Evolutionary conservation across 2,888 invertebrate genomes (phyloP), one percentile per base, ranked within the genome.

Genomic region (Drosophila robusta): DNA sequence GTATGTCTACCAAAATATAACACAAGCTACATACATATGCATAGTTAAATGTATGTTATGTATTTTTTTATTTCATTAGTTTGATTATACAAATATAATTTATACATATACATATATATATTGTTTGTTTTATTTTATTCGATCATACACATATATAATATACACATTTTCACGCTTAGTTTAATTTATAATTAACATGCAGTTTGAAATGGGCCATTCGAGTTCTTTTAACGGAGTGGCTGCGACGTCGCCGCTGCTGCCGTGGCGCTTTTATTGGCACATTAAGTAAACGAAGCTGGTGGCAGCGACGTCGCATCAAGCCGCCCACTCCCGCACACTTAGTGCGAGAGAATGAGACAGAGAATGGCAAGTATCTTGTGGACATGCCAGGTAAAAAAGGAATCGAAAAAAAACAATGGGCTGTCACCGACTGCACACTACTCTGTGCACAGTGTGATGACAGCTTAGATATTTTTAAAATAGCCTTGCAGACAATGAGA

Each of bases 221-320:
- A 36, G 24, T 16, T 65, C 66, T 60, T 34, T 54, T 66, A 62
- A 69, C 75, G 64, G 34, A 34, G 34, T 42, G 55, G 54, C 18
- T 57, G 56, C 55, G 67, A 54, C 36, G 50, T 61, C 42, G 66
- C 50, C 36, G 42, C n/a, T 78, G 66, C 63, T 65, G 51, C 50
- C 45, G 54, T 46, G 51, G 46, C 61, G 26, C 50, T 55, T 66
- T 46, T 18, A 18, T 18, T 18, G 18, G 18, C 18, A 18, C 18
- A 18, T 18, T 18, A 54, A 29, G 26, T 29, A 14, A 36, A 18
- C 36, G 14, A 34, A 34, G 34, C 34, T 34, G 34, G 16, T 4
- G 11, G 22, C 16, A 32, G 32, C 32, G 41, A 39, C 36, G 44
- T 7, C 46, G 52, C 24, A 41, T 26, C 34, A 34, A 32, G 50